Conservation (phyloP, 2,113 vertebrate genomes). For the Notiomystis cincta region DNA sequence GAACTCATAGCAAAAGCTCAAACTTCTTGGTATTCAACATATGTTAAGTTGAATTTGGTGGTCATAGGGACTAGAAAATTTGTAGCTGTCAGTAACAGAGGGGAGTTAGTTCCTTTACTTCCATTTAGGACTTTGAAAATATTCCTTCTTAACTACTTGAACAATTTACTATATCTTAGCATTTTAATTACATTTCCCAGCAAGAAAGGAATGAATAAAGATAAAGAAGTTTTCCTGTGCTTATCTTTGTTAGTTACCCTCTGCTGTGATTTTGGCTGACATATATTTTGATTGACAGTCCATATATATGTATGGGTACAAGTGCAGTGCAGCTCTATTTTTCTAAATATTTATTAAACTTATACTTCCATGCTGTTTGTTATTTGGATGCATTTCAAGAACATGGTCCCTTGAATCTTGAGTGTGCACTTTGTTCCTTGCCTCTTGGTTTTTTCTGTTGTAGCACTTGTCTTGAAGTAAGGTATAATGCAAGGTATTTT, state of each 20-base stretch:
- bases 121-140: neutral
- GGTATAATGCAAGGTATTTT: neutral
- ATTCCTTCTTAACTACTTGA: neutral
- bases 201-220: neutral
- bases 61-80: neutral
- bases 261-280: neutral
- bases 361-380: neutral
- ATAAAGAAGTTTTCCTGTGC: neutral
- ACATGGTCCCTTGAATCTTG: neutral
- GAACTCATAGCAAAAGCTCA: neutral
- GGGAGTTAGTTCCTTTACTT: neutral
- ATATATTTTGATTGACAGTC: neutral
- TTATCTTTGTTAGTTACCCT: neutral
- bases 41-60: neutral
- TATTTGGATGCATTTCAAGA: neutral
- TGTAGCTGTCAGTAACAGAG: neutral
- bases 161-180: neutral
- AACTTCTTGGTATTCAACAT: neutral
- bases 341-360: neutral
- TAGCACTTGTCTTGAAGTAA: neutral
- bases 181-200: neutral
- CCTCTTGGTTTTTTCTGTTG: neutral
- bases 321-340: neutral
- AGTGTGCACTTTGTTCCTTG: rapidly evolving
- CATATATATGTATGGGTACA: neutral